A percentile compares a stretch with the other conserved stretches of the same genome.
Conservation (phyloP, 2,797 vertebrate species). For the Sorex maritimensis region DNA sequence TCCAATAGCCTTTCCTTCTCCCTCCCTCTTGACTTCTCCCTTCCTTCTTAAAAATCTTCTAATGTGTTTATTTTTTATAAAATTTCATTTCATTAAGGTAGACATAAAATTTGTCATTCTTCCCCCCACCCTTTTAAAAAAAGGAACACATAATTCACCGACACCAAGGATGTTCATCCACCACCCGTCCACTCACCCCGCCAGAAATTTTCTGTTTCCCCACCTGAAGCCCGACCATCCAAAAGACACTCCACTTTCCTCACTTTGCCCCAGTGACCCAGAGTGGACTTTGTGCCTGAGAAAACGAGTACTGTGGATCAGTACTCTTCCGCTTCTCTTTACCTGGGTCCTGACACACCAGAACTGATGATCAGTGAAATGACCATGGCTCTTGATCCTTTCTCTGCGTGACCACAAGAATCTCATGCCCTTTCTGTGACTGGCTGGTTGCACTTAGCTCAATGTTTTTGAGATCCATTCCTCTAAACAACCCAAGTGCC, state of each 20-base stretch:
- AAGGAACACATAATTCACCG: background rate
- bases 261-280: accelerated
- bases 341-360: too few species aligned
- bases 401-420: too few species aligned
- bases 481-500: too few species aligned
- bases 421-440: background rate
- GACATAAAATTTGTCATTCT: too few species aligned
- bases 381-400: too few species aligned
- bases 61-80: background rate
- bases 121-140: background rate
- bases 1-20: background rate
- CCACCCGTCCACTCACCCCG: background rate
- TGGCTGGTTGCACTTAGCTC: background rate
- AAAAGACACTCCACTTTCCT: background rate
- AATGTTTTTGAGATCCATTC: background rate
- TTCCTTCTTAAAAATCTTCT: background rate
- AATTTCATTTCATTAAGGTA: background rate
- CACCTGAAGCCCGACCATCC: background rate
- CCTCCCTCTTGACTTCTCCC: background rate
- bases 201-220: background rate
- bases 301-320: background rate
- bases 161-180: background rate
- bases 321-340: too few species aligned
- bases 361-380: too few species aligned
- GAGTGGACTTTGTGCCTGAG: background rate